phyloP scores from a whole-genome alignment of 2,888 invertebrate genomes.

The Anagyrus pseudococci region DNA sequence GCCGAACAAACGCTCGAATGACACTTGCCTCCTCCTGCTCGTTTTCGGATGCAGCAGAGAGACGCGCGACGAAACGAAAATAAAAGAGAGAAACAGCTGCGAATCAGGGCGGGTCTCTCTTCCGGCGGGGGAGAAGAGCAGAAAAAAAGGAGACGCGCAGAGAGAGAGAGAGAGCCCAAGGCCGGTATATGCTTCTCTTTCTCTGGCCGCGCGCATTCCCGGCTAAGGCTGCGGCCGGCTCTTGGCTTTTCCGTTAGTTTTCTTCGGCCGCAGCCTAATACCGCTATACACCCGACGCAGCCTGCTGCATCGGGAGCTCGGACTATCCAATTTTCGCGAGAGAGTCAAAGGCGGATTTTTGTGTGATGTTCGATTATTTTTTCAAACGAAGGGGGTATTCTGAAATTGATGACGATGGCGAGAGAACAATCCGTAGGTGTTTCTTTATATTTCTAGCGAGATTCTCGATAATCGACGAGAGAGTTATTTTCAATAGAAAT shows the following conservation, averaged over 20 bases:
- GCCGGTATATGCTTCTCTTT: background rate
- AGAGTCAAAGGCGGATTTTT: background rate
- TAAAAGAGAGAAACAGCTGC: background rate
- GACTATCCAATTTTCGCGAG: background rate
- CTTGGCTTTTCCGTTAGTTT: constrained; percentile 38
- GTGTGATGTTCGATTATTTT: background rate
- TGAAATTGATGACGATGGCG: constrained; percentile 11
- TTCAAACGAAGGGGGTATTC: too few relatives aligned
- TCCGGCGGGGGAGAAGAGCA: background rate
- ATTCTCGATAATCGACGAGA: too few relatives aligned
- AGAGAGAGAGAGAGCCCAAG: background rate
- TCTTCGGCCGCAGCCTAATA: constrained; percentile 25
- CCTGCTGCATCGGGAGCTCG: background rate
- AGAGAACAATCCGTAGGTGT: constrained; percentile 23
- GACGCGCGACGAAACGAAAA: background rate
- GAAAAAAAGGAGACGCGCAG: background rate
- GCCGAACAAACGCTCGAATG: too few relatives aligned
- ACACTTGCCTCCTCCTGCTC: too few relatives aligned
- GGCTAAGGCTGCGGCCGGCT: background rate
- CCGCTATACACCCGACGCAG: constrained; percentile 32
- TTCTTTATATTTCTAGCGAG: background rate
- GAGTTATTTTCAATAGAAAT: too few relatives aligned
- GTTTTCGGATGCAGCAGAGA: background rate
- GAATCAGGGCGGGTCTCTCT: too few relatives aligned
- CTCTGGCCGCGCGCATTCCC: background rate